phyloP scores from a whole-genome alignment of 2,797 vertebrate genomes.

The Halcyon chelicuti region DNA sequence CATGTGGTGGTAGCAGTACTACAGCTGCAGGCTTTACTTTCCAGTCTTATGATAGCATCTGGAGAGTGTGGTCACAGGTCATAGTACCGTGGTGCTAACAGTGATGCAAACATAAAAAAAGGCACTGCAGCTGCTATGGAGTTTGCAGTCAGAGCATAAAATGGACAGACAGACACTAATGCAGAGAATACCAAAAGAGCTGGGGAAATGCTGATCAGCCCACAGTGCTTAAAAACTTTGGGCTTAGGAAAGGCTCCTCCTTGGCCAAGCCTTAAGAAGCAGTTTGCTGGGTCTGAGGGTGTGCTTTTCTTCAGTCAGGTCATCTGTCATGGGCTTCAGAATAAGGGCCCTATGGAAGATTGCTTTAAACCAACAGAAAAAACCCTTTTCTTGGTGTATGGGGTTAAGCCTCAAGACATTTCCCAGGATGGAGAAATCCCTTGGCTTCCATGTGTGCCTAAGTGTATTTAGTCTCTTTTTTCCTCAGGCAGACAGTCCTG shows the following conservation, averaged over 20 bases:
- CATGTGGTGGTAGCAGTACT: fast-evolving
- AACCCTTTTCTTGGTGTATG: background rate
- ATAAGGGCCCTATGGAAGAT: background rate
- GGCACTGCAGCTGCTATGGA: background rate
- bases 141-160: background rate
- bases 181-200: background rate
- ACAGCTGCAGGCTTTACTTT: background rate
- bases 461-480: constrained; percentile 9
- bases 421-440: background rate
- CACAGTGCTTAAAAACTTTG: background rate
- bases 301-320: background rate
- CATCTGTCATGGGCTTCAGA: background rate
- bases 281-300: background rate
- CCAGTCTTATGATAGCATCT: fast-evolving
- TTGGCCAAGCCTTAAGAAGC: fast-evolving
- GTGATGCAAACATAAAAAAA: background rate
- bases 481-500: background rate
- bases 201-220: background rate
- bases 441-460: background rate
- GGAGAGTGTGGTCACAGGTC: fast-evolving
- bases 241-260: background rate
- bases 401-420: background rate
- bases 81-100: fast-evolving
- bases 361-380: background rate
- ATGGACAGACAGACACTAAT: background rate